phyloP scores from a whole-genome alignment of 2,797 vertebrate genomes.

The Eupleurogrammus muticus region DNA sequence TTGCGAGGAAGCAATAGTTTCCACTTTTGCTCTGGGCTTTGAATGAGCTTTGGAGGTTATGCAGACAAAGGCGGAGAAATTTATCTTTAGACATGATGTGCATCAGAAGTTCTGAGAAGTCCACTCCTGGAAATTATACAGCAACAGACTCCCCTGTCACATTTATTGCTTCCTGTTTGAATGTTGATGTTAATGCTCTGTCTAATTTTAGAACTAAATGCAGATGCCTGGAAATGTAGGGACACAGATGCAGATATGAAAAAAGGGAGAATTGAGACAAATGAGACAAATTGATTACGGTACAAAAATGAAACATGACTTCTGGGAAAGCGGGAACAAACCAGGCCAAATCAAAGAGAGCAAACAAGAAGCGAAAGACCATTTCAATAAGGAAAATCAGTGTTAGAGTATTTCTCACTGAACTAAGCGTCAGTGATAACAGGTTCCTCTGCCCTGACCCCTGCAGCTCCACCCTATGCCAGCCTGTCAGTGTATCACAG shows the following conservation, averaged over 20 bases:
- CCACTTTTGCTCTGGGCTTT: slow-evolving; percentile 4
- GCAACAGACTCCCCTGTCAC: not conserved
- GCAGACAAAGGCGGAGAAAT: not conserved
- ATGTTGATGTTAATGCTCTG: not conserved
- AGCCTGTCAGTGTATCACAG: slow-evolving; percentile 29
- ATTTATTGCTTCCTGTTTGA: not conserved
- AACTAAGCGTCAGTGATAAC: slow-evolving; percentile 44
- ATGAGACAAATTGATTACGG: not conserved
- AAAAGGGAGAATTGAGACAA: not conserved
- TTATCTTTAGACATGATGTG: not conserved
- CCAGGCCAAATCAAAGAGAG: not conserved
- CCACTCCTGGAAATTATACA: not conserved
- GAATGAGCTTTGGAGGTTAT: not conserved
- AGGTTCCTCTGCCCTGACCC: slow-evolving; percentile 11
- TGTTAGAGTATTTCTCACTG: slow-evolving; percentile 29
- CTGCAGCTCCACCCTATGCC: slow-evolving; percentile 29
- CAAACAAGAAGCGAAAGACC: slow-evolving; percentile 3
- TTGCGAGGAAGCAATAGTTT: not conserved
- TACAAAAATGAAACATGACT: not conserved
- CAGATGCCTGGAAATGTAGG: not conserved
- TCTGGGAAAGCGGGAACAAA: not conserved
- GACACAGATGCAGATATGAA: not conserved
- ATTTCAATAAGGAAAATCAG: slow-evolving; percentile 35
- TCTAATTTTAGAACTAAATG: not conserved
- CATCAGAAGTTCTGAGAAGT: not conserved